A percentile compares a stretch with the other conserved stretches of the same genome.
These are phyloP conservation scores for Popillia japonica DNA, from an alignment of 1,140 invertebrate genomes.

Conservation along the genomic window DNA sequence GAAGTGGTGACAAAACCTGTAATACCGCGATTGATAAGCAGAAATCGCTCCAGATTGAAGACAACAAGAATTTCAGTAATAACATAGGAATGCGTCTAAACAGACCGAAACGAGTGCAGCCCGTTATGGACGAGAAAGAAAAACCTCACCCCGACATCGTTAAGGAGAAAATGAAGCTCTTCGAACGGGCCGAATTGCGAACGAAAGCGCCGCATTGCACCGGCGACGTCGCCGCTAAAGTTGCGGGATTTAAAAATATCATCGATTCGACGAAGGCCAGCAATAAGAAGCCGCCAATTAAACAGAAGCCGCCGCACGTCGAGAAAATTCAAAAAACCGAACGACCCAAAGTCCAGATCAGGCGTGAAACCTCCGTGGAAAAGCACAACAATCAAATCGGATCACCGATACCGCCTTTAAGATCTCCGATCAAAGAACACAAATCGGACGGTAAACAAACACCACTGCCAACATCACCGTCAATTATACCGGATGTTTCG, in stretches of 20 bases:
- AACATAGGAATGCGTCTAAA: conserved; percentile 57
- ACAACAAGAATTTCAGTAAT: conserved; percentile 56
- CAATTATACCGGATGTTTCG: conserved; percentile 58
- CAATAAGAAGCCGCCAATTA: conserved; percentile 61
- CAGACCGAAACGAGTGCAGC: conserved; percentile 71
- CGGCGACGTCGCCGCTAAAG: conserved; percentile 72
- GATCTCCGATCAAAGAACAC: conserved; percentile 45
- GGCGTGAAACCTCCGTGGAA: conserved; percentile 48
- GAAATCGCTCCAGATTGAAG: conserved; percentile 53
- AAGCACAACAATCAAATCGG: conserved; percentile 44
- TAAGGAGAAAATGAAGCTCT: conserved; percentile 82
- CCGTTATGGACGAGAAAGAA: conserved; percentile 79
- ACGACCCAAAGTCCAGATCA: conserved; percentile 45
- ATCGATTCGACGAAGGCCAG: conserved; percentile 63
- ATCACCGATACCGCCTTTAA: conserved; percentile 15
- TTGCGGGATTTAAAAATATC: conserved; percentile 71
- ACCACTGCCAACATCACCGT: conserved; percentile 43
- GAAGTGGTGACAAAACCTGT: conserved; percentile 40
- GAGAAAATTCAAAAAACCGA: conserved; percentile 38
- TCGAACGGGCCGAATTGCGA: conserved; percentile 74
- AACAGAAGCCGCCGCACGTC: conserved; percentile 54
- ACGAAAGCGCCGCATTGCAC: conserved; percentile 63
- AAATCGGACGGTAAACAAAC: background rate
- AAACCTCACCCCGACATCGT: conserved; percentile 86
- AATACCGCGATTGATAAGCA: conserved; percentile 42